Conservation (phyloP, 2,888 invertebrate genomes). For the Liopterus haemorrhoidalis region DNA sequence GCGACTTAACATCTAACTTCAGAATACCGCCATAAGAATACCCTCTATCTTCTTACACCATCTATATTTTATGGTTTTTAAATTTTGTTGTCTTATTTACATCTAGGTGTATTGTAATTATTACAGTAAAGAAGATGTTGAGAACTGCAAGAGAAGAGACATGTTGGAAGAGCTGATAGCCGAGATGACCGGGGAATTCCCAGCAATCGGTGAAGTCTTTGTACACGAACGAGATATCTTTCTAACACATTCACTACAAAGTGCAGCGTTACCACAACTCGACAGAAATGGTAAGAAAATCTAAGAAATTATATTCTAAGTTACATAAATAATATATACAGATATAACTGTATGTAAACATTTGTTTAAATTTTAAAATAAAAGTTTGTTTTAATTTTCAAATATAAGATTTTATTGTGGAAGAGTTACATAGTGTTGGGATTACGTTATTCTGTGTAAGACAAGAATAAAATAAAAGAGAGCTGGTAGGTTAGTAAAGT, state of each 20-base stretch:
- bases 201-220: slow-evolving; percentile 84
- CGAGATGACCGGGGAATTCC: slow-evolving; percentile 91
- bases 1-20: no score
- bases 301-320: background rate
- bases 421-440: no score
- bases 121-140: slow-evolving; percentile 83
- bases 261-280: slow-evolving; percentile 51
- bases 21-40: no score
- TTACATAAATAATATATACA: no score
- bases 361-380: no score
- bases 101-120: slow-evolving; percentile 10
- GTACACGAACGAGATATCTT: slow-evolving; percentile 90
- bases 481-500: no score
- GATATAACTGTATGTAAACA: no score
- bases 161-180: slow-evolving; percentile 84
- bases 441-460: no score
- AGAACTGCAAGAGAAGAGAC: slow-evolving; percentile 87
- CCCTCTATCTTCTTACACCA: no score
- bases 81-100: background rate
- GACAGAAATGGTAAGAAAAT: slow-evolving; percentile 8
- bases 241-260: slow-evolving; percentile 80
- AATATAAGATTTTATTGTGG: no score
- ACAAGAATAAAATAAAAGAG: no score
- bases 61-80: background rate
- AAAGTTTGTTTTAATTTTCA: no score